Evolutionary conservation across 2,113 vertebrate species (phyloP).

Genomic region (Laticauda laticaudata): DNA sequence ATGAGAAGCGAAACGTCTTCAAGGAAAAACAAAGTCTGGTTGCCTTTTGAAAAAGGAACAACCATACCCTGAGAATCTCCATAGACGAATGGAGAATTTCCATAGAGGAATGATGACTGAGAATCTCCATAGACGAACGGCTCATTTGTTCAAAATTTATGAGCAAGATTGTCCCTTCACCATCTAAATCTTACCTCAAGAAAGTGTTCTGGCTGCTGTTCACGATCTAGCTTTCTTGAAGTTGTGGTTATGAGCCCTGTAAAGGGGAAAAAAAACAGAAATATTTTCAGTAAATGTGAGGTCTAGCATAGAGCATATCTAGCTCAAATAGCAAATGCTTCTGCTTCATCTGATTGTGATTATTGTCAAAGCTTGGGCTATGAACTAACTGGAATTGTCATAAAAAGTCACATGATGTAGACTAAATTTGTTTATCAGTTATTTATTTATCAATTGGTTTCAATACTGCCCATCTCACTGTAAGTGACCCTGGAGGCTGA

Average conservation of each 20-base stretch:
- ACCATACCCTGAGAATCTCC: no score
- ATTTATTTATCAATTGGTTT: neutral
- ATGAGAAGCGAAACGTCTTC: no score
- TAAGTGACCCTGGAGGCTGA: neutral
- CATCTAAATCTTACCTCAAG: constrained; percentile 80
- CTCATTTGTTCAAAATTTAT: neutral
- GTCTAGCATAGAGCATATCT: neutral
- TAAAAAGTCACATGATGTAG: neutral
- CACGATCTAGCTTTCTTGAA: constrained; percentile 90
- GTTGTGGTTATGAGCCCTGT: constrained; percentile 94
- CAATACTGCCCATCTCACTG: neutral
- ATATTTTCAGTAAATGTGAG: constrained; percentile 53
- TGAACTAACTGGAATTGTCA: neutral
- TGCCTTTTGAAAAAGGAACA: no score
- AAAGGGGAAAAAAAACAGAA: constrained; percentile 60
- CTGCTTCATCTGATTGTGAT: neutral
- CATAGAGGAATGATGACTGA: no score
- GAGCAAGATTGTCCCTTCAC: neutral
- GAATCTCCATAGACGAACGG: no score
- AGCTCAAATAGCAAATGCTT: neutral
- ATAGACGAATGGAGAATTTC: no score
- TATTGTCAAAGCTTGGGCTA: neutral
- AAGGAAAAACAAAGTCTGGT: no score
- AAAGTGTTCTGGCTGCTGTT: constrained; percentile 93
- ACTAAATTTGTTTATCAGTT: neutral